Base-by-base conservation (phyloP, 1,140 invertebrate genomes). In the Eumeta japonica region DNA sequence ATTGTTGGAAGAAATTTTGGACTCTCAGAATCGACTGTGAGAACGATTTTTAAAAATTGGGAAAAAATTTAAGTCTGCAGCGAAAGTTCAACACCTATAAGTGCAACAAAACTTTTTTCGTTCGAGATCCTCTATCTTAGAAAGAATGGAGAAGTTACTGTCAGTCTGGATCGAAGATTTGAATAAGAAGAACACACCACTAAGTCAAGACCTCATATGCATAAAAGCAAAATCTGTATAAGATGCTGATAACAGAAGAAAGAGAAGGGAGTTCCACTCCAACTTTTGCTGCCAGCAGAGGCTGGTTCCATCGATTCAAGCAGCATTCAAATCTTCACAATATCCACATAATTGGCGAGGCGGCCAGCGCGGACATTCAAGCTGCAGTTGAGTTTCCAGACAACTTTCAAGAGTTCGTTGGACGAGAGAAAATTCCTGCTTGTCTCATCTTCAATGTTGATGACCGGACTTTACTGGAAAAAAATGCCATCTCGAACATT, bases 391-490 rank as follows among this genome's bases (percentile, higher is more conserved):
- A 51, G 35, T 68, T 53, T 46, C 18, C 28, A 31, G 33, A 39
- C 15, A 33, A 39, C 16, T 52, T 60, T 28, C 37, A 27, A 30
- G 20, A 41, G 42, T 56, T 54, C 35, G 54, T 67, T 30, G 31
- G 48, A 13, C 37, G 52, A 28, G 48, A 48, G 28, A 37, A 41
- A 24, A 65, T 58, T 43, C 44, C 42, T 27, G 37, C 50, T 16
- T 41, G 75, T 35, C 62, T 70, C 46, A 52, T 76, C 27, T 72
- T 75, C 46, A 75, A 64, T 50, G 48, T 54, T 30, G 48, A 71
- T 45, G 50, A 72, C 60, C 24, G 59, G 48, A 16, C 40, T 76
- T 1, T 76, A 60, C 50, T 77, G 75, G 66, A 78, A 76, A 50
- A 73, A 51, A 48, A 68, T 78, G 60, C 66, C 74, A 36, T 52